Base-by-base conservation (phyloP, 2,797 vertebrate species). In the Ctenopoma kingsleyae region DNA sequence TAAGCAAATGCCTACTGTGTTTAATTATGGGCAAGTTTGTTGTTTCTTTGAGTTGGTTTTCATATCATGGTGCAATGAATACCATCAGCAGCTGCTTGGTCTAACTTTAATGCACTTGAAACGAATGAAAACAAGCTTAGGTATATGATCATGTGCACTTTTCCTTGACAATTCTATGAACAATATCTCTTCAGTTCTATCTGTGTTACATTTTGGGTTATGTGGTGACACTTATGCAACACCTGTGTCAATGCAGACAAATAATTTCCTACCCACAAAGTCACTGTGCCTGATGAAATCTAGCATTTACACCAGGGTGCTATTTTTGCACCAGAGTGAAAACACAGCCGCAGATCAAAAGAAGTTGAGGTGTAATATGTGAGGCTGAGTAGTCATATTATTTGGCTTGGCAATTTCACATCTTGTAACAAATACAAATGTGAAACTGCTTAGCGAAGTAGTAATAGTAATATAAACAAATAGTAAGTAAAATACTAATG, bases 11-110 rank as follows among this genome's bases (percentile, higher is more conserved):
- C 46, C 35, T 15, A 6, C n/a, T 46, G 27, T 59, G 27, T 66
- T 25, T 55, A 20, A 76, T 49, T 35, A 43, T n/a, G 27, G 46
- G 46, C 10, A 17, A 51, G 15, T n/a, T 38, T 30, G 25, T 6
- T 32, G n/a, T 40, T 50, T 44, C 30, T 35, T 13, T 10, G 53
- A 36, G 27, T 13, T 32, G 16, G 1, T 61, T 71, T 46, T 49
- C 5, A 59, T 36, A 11, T 60, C 8, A 49, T 1, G 19, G 32
- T 5, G 10, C 36, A 64, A 40, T 58, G 6, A 56, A 19, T 44
- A 27, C n/a, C 20, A 56, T 11, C 23, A 41, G 15, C 8, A 10
- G 47, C 47, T 53, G 43, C 25, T 27, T 27, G 25, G 25, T 27
- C 25, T 27, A 32, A 41, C 22, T 38, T 20, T 3, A 11, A 9